Evolutionary conservation across 2,888 invertebrate genomes (phyloP).

Genomic region (Synanthedon tipuliformis): DNA sequence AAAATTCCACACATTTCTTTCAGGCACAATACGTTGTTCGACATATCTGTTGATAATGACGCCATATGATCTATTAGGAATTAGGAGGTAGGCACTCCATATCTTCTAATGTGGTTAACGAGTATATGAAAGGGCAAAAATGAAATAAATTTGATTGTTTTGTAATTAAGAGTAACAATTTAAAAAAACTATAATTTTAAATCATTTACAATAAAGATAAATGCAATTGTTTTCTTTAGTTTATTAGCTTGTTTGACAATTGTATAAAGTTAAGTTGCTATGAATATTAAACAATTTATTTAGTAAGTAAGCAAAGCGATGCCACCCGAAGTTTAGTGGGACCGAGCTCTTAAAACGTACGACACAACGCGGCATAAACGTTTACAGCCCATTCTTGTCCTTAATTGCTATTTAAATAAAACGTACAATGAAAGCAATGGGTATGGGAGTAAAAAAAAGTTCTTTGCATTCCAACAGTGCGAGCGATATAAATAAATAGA

Average conservation of each 20-base stretch:
- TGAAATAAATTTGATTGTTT: no score
- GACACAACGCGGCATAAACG: conserved; percentile 47
- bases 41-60: no score
- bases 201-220: background rate
- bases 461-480: conserved; percentile 11
- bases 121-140: no score
- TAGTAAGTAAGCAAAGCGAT: conserved; percentile 44
- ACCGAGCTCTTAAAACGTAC: conserved; percentile 43
- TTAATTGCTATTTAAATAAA: conserved; percentile 68
- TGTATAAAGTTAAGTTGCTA: background rate
- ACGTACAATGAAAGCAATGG: conserved; percentile 55
- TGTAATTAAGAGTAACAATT: no score
- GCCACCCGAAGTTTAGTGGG: conserved; percentile 35
- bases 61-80: no score
- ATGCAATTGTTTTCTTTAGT: background rate
- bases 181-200: no score
- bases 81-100: no score
- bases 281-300: background rate
- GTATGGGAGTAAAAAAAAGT: conserved; percentile 9
- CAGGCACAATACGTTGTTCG: no score
- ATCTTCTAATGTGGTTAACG: no score
- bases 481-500: background rate
- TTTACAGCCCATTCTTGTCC: conserved; percentile 65
- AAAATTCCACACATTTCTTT: background rate
- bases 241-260: background rate